These are phyloP conservation scores for Phrynosoma platyrhinos DNA, from an alignment of 2,113 vertebrate genomes.

Conservation along the genomic window DNA sequence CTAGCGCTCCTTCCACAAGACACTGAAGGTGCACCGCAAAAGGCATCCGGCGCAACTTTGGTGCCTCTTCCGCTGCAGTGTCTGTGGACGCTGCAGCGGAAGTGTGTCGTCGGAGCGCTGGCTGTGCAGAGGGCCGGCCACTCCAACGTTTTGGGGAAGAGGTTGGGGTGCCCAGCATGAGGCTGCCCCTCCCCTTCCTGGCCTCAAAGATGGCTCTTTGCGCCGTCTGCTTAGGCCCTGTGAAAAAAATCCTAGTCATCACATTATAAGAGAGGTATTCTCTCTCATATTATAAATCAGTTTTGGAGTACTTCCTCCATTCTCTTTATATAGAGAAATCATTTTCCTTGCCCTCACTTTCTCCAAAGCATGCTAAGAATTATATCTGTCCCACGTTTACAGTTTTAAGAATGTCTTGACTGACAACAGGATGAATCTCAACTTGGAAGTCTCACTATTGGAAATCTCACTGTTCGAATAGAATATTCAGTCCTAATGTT, in stretches of 20 bases:
- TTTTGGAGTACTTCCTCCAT: constrained; percentile 33
- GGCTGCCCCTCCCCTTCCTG: no score
- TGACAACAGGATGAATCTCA: constrained; percentile 14
- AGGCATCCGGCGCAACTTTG: no score
- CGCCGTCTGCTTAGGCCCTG: no score
- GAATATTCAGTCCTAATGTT: constrained; percentile 5
- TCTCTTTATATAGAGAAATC: constrained; percentile 34
- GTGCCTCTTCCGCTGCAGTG: no score
- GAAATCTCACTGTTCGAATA: constrained; percentile 33
- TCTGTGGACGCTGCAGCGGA: no score
- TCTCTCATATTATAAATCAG: constrained; percentile 41
- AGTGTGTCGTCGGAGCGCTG: no score
- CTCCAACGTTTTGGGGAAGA: no score
- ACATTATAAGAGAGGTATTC: constrained; percentile 53
- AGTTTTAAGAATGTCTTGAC: constrained; percentile 32
- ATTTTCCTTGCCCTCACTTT: neutral
- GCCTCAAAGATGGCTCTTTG: no score
- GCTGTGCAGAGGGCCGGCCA: no score
- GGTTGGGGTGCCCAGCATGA: no score
- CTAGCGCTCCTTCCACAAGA: no score
- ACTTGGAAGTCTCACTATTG: constrained; percentile 18
- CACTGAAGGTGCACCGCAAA: no score
- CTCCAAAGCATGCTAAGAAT: neutral
- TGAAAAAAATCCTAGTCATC: constrained; percentile 42
- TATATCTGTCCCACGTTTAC: constrained; percentile 8